phyloP scores from a whole-genome alignment of 1,140 invertebrate species.

The Drosophila pseudoobscura region DNA sequence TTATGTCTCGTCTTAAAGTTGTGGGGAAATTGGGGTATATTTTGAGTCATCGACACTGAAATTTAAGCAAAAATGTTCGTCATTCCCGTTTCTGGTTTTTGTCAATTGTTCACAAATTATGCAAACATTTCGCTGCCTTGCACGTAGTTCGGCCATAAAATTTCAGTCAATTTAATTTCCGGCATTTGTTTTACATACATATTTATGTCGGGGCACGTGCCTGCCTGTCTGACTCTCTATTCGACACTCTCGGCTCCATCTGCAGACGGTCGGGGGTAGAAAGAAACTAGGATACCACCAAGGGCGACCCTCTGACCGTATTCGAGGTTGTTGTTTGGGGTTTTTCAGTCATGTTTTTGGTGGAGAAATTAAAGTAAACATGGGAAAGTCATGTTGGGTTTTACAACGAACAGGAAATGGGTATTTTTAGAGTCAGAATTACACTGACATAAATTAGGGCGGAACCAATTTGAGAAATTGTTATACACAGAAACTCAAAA shows the following conservation, averaged over 20 bases:
- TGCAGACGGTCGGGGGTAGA: conserved; percentile 10
- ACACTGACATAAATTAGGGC: no score
- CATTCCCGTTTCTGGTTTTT: conserved; percentile 9
- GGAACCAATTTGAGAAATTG: no score
- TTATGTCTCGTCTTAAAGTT: no score
- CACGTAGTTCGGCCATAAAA: conserved; percentile 55
- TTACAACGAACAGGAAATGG: neutral
- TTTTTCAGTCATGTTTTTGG: conserved; percentile 46
- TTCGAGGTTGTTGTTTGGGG: conserved; percentile 14
- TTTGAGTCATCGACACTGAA: neutral
- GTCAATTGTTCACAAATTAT: conserved; percentile 56
- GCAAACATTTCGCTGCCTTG: conserved; percentile 50
- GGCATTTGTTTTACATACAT: conserved; percentile 52
- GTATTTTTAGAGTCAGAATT: no score
- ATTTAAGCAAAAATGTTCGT: neutral
- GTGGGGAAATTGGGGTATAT: no score
- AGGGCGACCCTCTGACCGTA: conserved; percentile 36
- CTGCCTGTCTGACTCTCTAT: conserved; percentile 20
- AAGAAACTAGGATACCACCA: neutral
- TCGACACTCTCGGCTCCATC: conserved; percentile 27
- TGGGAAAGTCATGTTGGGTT: conserved; percentile 20
- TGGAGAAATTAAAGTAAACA: conserved; percentile 45
- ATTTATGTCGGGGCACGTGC: conserved; percentile 52
- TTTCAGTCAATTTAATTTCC: conserved; percentile 62
- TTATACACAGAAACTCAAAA: no score